Evolutionary conservation across 2,797 vertebrate genomes (phyloP), one percentile per base, ranked within the genome.

Genomic region (Ataeniobius toweri): DNA sequence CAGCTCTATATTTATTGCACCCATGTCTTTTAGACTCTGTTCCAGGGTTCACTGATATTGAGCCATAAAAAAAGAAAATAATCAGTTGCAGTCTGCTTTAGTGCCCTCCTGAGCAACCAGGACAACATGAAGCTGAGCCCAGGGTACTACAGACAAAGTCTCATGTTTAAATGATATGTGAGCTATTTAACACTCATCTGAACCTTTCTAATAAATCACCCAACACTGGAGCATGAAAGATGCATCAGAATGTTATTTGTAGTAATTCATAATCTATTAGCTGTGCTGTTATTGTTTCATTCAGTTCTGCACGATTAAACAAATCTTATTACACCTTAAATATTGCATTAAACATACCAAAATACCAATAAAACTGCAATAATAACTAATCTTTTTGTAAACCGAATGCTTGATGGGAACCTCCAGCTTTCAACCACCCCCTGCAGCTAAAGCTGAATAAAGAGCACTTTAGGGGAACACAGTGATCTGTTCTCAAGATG

Each of bases 401-500:
- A 87, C 41, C 65, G 75, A 73, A 71, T 69, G 73, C 76, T 46
- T 69, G 74, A 90, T 83, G 78, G 70, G 68, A 88, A 82, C 75
- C 63, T 78, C 74, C 51, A 68, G 82, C 88, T 85, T 73, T 79
- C 44, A 80, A 80, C 31, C 22, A 79, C 86, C 89, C 86, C 89
- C 88, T 77, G 88, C 86, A 89, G 86, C 85, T 71, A 79, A 75
- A 83, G 83, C 88, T 84, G 73, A 28, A 84, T 80, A 59, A 79
- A 68, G 74, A 85, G 79, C 76, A 79, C 73, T 16, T 53, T 5
- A 51, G 14, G 59, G 67, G 83, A 75, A 81, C 41, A 69, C 67
- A 58, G 69, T 93, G 91, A 95, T 94, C 71, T 80, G 75, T 92
- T 94, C 92, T 94, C 92, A 94, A 94, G 91, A 92, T 86, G 88